Evolutionary conservation across 2,888 invertebrate genomes (phyloP), one percentile per base, ranked within the genome.

Genomic region (Lysandra bellargus): DNA sequence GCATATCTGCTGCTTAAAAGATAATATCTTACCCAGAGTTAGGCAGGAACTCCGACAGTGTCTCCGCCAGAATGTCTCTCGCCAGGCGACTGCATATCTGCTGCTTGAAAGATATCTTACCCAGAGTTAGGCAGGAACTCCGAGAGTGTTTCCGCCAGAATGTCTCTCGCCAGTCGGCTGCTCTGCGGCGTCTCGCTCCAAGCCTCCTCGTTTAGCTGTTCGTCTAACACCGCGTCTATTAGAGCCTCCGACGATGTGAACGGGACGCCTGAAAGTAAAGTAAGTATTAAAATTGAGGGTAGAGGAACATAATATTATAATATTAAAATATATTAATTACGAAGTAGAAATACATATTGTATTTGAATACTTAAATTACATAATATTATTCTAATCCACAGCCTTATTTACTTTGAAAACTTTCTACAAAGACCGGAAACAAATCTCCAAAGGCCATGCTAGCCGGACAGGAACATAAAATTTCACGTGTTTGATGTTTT

Each of bases 151-250:
- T 91, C 92, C 0, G 90, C 89, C 14, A 94, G 88, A 53, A 92
- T 90, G 80, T 92, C 91, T 23, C 90, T 83, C 2, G 91, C 91
- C 60, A 91, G 85, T 14, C 90, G 87, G 57, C 89, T 89, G 78
- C 88, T 88, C 49, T 86, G 89, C 6, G 91, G 88, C n/a, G 89
- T 82, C 23, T 88, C 88, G 64, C 89, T 88, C 92, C 93, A 94
- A 14, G 92, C 94, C 78, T 96, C 96, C 85, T 97, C 96, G 83
- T 95, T 95, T 79, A 95, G 88, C 87, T 97, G 96, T 77, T 96
- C 95, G 85, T 96, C 96, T 44, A 98, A 90, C 4, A 97, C 96
- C 7, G 97, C 97, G 87, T 97, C 96, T 74, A 98, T 96, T 6
- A 98, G 90, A 40, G 96, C 96, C 85, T 97, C 97, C 0, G 96